Conservation (phyloP, 2,797 vertebrate genomes). For the Tauraco hartlaubi region DNA sequence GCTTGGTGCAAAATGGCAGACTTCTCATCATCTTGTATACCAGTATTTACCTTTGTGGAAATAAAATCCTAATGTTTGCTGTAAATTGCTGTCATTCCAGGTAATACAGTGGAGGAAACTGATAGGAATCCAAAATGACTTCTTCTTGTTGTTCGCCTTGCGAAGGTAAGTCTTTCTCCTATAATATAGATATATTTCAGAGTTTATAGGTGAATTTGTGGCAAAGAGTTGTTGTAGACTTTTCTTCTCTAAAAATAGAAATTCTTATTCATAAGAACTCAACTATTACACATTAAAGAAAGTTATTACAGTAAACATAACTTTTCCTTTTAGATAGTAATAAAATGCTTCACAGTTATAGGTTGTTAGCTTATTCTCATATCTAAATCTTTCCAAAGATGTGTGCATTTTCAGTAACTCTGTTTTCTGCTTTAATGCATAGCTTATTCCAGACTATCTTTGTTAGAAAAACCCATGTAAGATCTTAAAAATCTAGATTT, state of each 20-base stretch:
- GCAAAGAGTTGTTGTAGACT: neutral
- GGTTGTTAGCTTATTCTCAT: neutral
- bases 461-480: constrained; percentile 33
- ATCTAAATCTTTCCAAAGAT: constrained; percentile 23
- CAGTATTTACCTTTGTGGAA: neutral
- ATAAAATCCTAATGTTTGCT: neutral
- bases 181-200: neutral
- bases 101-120: neutral
- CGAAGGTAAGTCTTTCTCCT: neutral
- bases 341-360: constrained; percentile 5
- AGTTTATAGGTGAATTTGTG: neutral
- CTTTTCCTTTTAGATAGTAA: constrained; percentile 39
- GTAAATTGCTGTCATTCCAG: neutral
- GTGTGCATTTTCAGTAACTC: neutral
- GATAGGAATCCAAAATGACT: neutral
- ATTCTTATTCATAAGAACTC: constrained; percentile 12
- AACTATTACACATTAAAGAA: neutral
- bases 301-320: constrained; percentile 36
- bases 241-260: constrained; percentile 36
- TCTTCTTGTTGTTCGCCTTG: neutral
- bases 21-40: neutral
- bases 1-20: neutral
- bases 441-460: constrained; percentile 4
- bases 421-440: constrained; percentile 20
- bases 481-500: neutral